phyloP scores from a whole-genome alignment of 2,888 invertebrate species.

The Pristionchus arcanus region DNA sequence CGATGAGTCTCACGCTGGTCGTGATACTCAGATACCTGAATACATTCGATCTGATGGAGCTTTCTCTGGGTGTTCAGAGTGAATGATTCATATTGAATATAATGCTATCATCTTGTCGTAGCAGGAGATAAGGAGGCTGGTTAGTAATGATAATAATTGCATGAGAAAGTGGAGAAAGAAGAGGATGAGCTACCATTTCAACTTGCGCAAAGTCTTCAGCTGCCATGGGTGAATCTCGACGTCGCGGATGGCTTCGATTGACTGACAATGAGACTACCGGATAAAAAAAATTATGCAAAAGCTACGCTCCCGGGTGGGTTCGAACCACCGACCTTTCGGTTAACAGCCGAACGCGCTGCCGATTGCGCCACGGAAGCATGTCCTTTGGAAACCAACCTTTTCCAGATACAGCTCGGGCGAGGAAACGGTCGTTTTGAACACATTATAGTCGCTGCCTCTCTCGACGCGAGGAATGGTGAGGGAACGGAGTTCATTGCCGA shows the following conservation, averaged over 20 bases:
- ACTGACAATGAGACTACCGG: neutral
- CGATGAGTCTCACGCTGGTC: neutral
- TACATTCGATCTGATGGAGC: too few species aligned
- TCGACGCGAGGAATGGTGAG: neutral
- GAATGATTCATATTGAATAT: too few species aligned
- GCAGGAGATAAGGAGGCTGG: neutral
- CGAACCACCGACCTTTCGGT: slow-evolving; percentile 47
- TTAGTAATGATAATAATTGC: neutral
- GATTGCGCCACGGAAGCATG: slow-evolving; percentile 42
- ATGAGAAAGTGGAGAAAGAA: too few species aligned
- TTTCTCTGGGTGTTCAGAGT: too few species aligned
- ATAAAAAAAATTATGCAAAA: neutral
- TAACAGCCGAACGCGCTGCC: slow-evolving; percentile 50
- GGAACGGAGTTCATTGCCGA: neutral
- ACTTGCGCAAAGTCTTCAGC: neutral
- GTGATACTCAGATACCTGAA: neutral
- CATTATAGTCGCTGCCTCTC: neutral
- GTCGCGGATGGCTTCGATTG: neutral
- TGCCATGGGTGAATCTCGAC: neutral
- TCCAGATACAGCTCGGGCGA: neutral
- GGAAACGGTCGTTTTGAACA: neutral
- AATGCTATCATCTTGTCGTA: too few species aligned
- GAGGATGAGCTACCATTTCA: neutral
- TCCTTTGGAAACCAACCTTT: neutral
- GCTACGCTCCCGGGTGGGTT: slow-evolving; percentile 33